These are phyloP conservation scores for Papilio aristodemus DNA, from an alignment of 1,140 invertebrate genomes.

Conservation along the genomic window DNA sequence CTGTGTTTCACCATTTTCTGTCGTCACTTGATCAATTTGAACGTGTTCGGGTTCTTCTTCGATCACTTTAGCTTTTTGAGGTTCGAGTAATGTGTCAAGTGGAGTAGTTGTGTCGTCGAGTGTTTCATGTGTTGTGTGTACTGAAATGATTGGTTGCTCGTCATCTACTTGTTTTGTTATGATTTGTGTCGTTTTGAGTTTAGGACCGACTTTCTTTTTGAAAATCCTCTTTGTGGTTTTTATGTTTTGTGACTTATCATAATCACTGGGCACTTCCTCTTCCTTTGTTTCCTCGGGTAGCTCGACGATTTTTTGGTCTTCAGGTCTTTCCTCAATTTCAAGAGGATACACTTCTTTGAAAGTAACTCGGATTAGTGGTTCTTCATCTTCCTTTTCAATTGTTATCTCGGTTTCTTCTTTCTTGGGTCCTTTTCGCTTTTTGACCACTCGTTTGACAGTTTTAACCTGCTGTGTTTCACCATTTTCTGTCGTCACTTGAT, in stretches of 20 bases:
- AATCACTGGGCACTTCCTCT: slow-evolving; percentile 28
- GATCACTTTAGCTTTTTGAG: slow-evolving; percentile 48
- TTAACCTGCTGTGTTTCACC: no score
- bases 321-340: slow-evolving; percentile 27
- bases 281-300: slow-evolving; percentile 57
- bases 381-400: slow-evolving; percentile 74
- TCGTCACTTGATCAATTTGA: slow-evolving; percentile 58
- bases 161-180: slow-evolving; percentile 54
- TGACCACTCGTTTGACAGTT: slow-evolving; percentile 63
- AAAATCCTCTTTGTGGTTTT: slow-evolving; percentile 34
- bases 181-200: slow-evolving; percentile 54
- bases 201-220: no score
- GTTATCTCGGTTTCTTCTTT: slow-evolving; percentile 64
- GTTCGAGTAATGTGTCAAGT: slow-evolving; percentile 40
- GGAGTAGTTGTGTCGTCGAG: slow-evolving; percentile 38
- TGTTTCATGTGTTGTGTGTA: slow-evolving; percentile 53
- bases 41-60: slow-evolving; percentile 69
- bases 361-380: slow-evolving; percentile 57
- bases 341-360: slow-evolving; percentile 34
- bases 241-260: slow-evolving; percentile 52
- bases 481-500: no score
- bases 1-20: slow-evolving; percentile 58
- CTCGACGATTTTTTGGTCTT: slow-evolving; percentile 23
- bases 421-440: slow-evolving; percentile 57
- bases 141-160: slow-evolving; percentile 42